phyloP scores from a whole-genome alignment of 2,797 vertebrate species.

The Calcarius lapponicus region DNA sequence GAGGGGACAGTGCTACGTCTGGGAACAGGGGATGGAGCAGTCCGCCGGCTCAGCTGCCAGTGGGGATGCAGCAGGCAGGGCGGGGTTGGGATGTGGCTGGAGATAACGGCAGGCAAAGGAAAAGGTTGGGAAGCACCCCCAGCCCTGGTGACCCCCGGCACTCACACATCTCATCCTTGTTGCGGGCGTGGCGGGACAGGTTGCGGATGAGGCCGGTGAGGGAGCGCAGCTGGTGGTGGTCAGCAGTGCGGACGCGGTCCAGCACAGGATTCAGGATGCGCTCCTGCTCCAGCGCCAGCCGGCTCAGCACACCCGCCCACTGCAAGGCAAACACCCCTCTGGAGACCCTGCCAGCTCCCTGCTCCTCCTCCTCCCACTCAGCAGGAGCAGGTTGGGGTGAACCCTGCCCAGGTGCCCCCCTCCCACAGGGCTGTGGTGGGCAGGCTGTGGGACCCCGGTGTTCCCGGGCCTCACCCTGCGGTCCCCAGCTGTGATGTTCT shows the following conservation, averaged over 20 bases:
- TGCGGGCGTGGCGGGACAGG: slow-evolving; percentile 84
- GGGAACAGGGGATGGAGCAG: not conserved
- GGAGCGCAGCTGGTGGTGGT: slow-evolving; percentile 85
- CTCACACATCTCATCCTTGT: slow-evolving; percentile 92
- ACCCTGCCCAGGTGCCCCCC: not conserved
- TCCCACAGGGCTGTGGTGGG: accelerated
- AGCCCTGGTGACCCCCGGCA: not conserved
- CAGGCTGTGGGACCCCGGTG: accelerated
- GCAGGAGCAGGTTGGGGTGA: accelerated
- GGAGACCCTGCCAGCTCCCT: accelerated
- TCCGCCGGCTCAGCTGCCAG: accelerated
- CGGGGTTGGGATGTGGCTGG: not conserved
- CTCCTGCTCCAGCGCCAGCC: slow-evolving; percentile 87
- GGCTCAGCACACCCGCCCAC: slow-evolving; percentile 90
- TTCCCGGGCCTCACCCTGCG: slow-evolving; percentile 75
- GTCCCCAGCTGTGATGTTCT: slow-evolving; percentile 95
- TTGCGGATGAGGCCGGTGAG: slow-evolving; percentile 91
- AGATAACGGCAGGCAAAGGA: not conserved
- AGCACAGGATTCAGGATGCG: slow-evolving; percentile 85
- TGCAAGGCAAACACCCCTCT: slow-evolving; percentile 36
- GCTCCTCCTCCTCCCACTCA: not conserved
- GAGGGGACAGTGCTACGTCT: not conserved
- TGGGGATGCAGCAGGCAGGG: not conserved
- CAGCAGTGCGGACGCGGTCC: slow-evolving; percentile 80
- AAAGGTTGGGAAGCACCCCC: accelerated